Conservation (phyloP, 1,140 invertebrate genomes). For the Drosophila ogumai region DNA sequence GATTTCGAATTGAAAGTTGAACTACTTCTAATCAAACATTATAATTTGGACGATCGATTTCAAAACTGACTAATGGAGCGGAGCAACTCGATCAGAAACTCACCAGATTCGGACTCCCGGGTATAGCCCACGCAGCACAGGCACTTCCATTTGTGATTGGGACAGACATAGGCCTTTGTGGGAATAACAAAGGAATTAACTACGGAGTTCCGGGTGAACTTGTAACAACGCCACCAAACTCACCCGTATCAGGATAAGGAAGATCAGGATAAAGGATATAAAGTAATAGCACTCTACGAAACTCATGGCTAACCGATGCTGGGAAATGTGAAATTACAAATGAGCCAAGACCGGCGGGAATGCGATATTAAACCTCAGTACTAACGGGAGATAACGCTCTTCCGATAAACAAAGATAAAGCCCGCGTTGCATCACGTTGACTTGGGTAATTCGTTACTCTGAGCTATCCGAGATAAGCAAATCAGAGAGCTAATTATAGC, state of each 20-base stretch:
- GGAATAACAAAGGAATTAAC: background rate
- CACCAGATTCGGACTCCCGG: constrained; percentile 29
- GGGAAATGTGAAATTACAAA: constrained; percentile 26
- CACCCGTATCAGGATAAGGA: constrained; percentile 47
- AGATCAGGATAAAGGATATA: constrained; percentile 54
- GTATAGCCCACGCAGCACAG: constrained; percentile 36
- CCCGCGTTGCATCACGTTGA: constrained; percentile 41
- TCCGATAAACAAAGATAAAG: constrained; percentile 48
- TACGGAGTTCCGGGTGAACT: too few relatives aligned
- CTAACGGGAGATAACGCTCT: constrained; percentile 8
- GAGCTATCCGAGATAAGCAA: constrained; percentile 42
- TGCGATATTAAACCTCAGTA: constrained; percentile 4
- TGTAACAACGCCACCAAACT: background rate
- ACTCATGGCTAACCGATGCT: constrained; percentile 29
- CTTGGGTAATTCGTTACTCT: constrained; percentile 24
- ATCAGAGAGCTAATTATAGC: constrained; percentile 51
- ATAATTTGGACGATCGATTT: constrained; percentile 9
- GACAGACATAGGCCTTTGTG: constrained; percentile 40
- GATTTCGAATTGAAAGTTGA: constrained; percentile 2
- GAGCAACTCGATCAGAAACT: constrained; percentile 24
- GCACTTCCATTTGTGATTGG: constrained; percentile 46
- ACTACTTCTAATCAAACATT: constrained; percentile 1
- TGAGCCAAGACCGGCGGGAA: constrained; percentile 15
- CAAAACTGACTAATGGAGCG: constrained; percentile 2
- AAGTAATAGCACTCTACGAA: constrained; percentile 56